phyloP scores from a whole-genome alignment of 2,797 vertebrate species.

The Myripristis murdjan region DNA sequence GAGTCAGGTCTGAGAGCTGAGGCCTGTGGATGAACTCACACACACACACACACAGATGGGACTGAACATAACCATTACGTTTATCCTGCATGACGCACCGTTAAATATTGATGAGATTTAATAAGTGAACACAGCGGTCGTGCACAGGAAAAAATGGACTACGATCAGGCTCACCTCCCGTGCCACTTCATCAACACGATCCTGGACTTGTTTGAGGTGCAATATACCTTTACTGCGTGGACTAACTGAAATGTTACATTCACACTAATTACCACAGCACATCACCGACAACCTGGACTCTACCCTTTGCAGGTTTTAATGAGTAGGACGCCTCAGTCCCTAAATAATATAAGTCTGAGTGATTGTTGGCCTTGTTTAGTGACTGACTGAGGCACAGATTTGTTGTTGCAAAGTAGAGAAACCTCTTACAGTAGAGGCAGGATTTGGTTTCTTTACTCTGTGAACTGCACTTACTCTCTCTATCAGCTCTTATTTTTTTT shows the following conservation, averaged over 20 bases:
- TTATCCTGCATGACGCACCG: constrained; percentile 27
- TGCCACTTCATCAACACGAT: constrained; percentile 17
- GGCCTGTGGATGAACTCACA: constrained; percentile 18
- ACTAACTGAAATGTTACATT: constrained; percentile 15
- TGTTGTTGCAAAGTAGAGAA: background rate
- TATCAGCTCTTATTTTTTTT: constrained; percentile 45
- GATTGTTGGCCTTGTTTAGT: background rate
- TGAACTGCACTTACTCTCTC: background rate
- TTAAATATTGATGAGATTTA: constrained; percentile 18
- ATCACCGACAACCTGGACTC: constrained; percentile 26
- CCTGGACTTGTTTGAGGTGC: constrained; percentile 35
- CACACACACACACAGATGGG: constrained; percentile 32
- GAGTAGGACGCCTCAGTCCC: constrained; percentile 2
- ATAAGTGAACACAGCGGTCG: background rate
- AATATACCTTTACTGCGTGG: constrained; percentile 13
- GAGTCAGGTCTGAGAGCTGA: constrained; percentile 79
- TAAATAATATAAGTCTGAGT: background rate
- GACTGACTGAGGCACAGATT: background rate
- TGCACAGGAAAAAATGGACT: constrained; percentile 26
- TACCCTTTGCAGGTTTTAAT: constrained; percentile 13
- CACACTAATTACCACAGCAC: constrained; percentile 21
- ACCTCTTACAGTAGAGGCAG: background rate
- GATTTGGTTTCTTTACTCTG: background rate
- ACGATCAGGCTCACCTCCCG: background rate
- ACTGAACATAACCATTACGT: background rate